These are phyloP conservation scores for Limnephilus rhombicus DNA, from an alignment of 2,888 invertebrate genomes.

Conservation along the genomic window DNA sequence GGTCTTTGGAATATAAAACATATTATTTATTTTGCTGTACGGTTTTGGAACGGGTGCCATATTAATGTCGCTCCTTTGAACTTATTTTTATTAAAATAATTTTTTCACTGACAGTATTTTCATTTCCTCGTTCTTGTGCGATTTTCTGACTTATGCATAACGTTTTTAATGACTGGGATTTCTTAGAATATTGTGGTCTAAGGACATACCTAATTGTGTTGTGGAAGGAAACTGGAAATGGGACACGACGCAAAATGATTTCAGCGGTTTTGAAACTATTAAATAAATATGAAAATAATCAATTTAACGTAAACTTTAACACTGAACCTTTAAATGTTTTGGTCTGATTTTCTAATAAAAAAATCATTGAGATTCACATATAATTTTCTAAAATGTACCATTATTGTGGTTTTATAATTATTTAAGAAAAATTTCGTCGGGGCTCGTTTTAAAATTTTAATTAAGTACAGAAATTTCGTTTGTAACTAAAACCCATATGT, in stretches of 20 bases:
- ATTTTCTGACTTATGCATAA: background rate
- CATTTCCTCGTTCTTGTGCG: background rate
- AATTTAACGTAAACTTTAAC: too few relatives aligned
- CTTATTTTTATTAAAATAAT: background rate
- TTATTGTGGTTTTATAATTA: too few relatives aligned
- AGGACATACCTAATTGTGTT: background rate
- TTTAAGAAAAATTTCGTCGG: too few relatives aligned
- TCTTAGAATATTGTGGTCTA: background rate
- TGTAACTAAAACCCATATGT: too few relatives aligned
- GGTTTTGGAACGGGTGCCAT: background rate
- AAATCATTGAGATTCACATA: too few relatives aligned
- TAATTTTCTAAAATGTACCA: too few relatives aligned
- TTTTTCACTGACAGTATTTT: background rate
- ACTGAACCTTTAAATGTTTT: too few relatives aligned
- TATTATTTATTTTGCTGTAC: background rate
- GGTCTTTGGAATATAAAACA: background rate
- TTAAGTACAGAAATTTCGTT: too few relatives aligned
- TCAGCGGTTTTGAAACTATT: background rate
- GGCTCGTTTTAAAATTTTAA: too few relatives aligned
- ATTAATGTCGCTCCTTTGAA: background rate
- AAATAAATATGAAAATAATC: background rate
- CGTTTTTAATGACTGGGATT: background rate
- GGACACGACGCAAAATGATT: background rate
- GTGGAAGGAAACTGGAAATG: background rate
- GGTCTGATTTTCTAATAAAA: too few relatives aligned